Conservation (phyloP, 1,140 invertebrate genomes). For the Melanaphis sacchari region DNA sequence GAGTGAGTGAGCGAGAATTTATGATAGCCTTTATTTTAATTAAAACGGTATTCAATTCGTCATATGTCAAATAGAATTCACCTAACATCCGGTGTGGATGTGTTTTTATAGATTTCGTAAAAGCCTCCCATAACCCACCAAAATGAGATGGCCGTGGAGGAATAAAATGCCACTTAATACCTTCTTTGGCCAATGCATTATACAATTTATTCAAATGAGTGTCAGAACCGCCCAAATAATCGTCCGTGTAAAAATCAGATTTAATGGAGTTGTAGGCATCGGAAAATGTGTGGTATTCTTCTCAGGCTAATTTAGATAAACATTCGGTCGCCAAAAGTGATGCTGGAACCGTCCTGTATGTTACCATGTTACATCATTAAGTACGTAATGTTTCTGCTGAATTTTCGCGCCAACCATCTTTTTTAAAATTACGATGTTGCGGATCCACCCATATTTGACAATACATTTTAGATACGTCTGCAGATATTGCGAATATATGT, state of each 20-base stretch:
- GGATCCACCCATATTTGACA: no score
- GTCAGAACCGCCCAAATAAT: background rate
- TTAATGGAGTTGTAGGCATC: background rate
- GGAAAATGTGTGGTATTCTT: background rate
- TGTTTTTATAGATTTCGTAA: slow-evolving; percentile 54
- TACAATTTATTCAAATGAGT: background rate
- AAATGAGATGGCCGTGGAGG: slow-evolving; percentile 61
- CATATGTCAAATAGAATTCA: no score
- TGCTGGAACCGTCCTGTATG: background rate
- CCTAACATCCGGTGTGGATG: no score
- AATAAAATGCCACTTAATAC: slow-evolving; percentile 59
- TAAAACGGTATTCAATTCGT: no score
- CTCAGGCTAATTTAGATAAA: background rate
- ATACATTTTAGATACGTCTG: no score
- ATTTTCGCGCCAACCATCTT: no score
- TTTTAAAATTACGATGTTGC: no score
- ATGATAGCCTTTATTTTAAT: no score
- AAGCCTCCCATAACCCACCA: slow-evolving; percentile 61
- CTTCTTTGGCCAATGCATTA: background rate
- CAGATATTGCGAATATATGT: background rate
- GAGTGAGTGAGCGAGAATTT: slow-evolving; percentile 60
- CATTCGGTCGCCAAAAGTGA: background rate
- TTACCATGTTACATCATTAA: background rate
- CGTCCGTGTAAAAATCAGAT: background rate
- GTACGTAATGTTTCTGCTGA: background rate